Base-by-base conservation (phyloP, 1,140 invertebrate species). In the Drosophila fuyamai region DNA sequence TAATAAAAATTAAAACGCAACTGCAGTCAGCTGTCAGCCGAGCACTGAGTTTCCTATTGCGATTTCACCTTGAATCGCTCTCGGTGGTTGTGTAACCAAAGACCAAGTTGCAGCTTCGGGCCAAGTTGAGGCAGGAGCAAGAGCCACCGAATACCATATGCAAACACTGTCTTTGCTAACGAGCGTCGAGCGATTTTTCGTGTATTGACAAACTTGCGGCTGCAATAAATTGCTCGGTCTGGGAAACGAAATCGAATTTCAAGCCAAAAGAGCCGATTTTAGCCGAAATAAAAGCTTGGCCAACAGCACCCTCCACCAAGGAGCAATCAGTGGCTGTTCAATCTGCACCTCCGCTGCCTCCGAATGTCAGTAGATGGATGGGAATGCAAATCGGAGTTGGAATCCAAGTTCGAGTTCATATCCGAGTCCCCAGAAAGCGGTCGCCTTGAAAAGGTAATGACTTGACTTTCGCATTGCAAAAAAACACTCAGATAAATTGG, bases 31-130 rank as follows among this genome's bases (percentile, higher is more conserved):
- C 68, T 79, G 75, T 75, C 78, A 65, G 38, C 55, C 36, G 40
- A 23, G 29, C 44, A 47, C 27, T 14, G 61, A 14, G 63, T 56
- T 79, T 76, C 59, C 79, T 65, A 47, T 16, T 58, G 83, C 75
- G 82, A 81, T 86, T 86, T 86, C 82, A 86, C 82, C 82, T 86
- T 86, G 82, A 86, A 86, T 72, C 68, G 9, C 27, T 27, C 53
- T 16, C 12, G 46, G 35, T 16, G 71, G 35, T 86, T 86, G 71
- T 79, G 67, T 61, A 86, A 86, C 44, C 53, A 10, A 27, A 57
- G 35, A 50, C 41, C 51, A 27, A 29, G 13, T 18, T 29, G 46
- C 46, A 27, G 43, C 65, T 60, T 18, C 56, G 60, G 71, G 61
- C 54, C 74, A 68, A 29, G 38, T 46, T 32, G 29, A 35, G 29